phyloP scores from a whole-genome alignment of 2,888 invertebrate genomes.

The Xylocampa areola region DNA sequence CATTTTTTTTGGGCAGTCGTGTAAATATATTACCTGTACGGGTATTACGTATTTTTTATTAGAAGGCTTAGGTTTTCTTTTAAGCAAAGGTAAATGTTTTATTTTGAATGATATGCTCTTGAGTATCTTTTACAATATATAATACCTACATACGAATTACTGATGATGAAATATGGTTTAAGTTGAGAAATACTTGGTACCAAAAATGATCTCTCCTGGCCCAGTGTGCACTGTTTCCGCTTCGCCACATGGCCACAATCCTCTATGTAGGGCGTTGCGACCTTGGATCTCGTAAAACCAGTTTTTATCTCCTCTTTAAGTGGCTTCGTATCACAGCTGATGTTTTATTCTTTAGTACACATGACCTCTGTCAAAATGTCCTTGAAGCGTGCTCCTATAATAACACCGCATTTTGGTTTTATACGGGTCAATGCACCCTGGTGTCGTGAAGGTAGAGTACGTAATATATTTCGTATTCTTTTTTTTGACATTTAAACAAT shows the following conservation, averaged over 20 bases:
- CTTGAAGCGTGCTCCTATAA: slow-evolving; percentile 4
- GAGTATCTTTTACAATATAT: too few relatives aligned
- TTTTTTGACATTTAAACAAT: slow-evolving; percentile 8
- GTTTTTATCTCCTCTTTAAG: slow-evolving; percentile 58
- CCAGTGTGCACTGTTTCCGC: slow-evolving; percentile 33
- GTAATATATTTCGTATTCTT: not conserved
- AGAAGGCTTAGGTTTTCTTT: too few relatives aligned
- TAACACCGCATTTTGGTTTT: slow-evolving; percentile 7
- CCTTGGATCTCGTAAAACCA: slow-evolving; percentile 68
- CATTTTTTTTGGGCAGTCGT: too few relatives aligned
- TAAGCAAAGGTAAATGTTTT: too few relatives aligned
- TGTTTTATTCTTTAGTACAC: slow-evolving; percentile 4
- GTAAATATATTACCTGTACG: too few relatives aligned
- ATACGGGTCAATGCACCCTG: slow-evolving; percentile 2
- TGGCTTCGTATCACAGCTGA: slow-evolving; percentile 17
- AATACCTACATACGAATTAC: too few relatives aligned
- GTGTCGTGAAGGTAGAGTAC: not conserved
- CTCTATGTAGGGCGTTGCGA: slow-evolving; percentile 62
- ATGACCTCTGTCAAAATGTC: slow-evolving; percentile 11
- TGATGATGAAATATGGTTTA: too few relatives aligned
- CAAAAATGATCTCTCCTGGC: too few relatives aligned
- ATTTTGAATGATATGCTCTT: too few relatives aligned
- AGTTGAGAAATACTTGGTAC: too few relatives aligned
- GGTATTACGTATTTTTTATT: too few relatives aligned
- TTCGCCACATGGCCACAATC: slow-evolving; percentile 45